Evolutionary conservation across 2,888 invertebrate genomes (phyloP).

Genomic region (Ametastegia equiseti): DNA sequence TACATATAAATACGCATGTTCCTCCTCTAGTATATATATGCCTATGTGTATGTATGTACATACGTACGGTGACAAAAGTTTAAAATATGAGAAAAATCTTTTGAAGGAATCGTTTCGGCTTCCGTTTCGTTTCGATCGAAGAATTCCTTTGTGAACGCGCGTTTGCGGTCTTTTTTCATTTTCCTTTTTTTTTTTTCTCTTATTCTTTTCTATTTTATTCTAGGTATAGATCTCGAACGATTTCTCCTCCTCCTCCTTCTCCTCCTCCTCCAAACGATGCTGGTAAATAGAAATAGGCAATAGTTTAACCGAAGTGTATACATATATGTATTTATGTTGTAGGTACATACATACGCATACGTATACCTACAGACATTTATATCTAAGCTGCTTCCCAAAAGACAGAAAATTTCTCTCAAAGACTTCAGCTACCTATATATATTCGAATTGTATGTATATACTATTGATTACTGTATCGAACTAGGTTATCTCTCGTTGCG

Average conservation of each 20-base stretch:
- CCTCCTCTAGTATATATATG: too few species aligned
- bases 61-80: not conserved
- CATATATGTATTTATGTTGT: too few species aligned
- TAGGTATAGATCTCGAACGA: not conserved
- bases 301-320: not conserved
- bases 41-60: too few species aligned
- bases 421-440: not conserved
- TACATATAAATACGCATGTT: too few species aligned
- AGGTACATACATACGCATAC: too few species aligned
- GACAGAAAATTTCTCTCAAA: not conserved
- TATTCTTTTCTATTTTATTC: not conserved
- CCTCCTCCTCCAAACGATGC: not conserved
- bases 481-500: slow-evolving; percentile 54
- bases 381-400: not conserved
- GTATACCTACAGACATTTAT: not conserved
- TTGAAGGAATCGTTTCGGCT: not conserved
- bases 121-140: too few species aligned
- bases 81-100: not conserved
- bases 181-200: not conserved
- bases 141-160: not conserved
- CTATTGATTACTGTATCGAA: slow-evolving; percentile 54
- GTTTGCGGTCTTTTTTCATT: not conserved
- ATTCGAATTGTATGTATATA: too few species aligned
- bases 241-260: too few species aligned
- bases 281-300: not conserved